Evolutionary conservation across 2,113 vertebrate species (phyloP).

Genomic region (Zosterops pallidus): DNA sequence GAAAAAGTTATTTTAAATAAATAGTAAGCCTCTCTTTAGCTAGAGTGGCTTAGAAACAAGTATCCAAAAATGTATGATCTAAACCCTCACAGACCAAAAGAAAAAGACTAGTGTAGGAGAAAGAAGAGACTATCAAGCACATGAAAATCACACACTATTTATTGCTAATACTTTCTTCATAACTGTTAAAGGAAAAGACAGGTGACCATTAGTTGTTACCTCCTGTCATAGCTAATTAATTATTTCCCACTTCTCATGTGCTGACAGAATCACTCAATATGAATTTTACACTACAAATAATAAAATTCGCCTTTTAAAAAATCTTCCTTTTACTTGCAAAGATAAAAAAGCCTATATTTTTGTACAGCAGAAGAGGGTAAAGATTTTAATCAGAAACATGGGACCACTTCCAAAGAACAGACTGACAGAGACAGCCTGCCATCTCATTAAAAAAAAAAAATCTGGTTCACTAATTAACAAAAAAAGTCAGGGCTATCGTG

Average conservation of each 20-base stretch:
- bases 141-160: not conserved
- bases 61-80: not conserved
- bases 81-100: not conserved
- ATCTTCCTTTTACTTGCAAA: not conserved
- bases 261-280: not conserved
- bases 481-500: not conserved
- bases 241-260: not conserved
- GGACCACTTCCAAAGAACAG: constrained; percentile 44
- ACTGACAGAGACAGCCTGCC: constrained; percentile 37
- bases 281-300: not conserved
- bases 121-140: not conserved
- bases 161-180: not conserved
- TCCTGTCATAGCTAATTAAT: not conserved
- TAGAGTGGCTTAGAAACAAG: not conserved
- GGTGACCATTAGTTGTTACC: not conserved
- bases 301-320: not conserved
- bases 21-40: not conserved
- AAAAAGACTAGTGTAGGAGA: not conserved
- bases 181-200: not conserved
- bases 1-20: not conserved
- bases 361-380: constrained; percentile 10
- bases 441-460: constrained; percentile 13
- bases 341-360: not conserved
- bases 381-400: constrained; percentile 43
- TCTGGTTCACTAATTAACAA: constrained; percentile 28